Percentiles rank a stretch among this genome's conserved stretches.
Conservation (phyloP, 1,140 invertebrate species). For the Cotesia chilonis region DNA sequence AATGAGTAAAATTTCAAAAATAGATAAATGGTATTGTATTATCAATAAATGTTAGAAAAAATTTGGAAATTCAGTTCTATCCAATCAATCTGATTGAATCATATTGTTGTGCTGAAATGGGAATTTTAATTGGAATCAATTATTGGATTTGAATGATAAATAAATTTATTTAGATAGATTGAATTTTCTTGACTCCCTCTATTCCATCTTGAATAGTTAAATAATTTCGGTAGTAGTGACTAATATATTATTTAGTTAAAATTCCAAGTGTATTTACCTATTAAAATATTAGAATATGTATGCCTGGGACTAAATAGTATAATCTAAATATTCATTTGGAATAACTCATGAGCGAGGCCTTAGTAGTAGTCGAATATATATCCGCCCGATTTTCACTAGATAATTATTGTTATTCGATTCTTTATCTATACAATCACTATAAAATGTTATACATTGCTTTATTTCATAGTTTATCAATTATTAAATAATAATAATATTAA, state of each 20-base stretch:
- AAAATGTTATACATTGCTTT: background rate
- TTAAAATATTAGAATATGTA: background rate
- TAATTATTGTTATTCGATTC: slow-evolving; percentile 35
- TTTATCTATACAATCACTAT: slow-evolving; percentile 23
- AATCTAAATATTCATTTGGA: slow-evolving; percentile 50
- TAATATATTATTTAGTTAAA: slow-evolving; percentile 11
- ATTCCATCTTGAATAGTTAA: slow-evolving; percentile 2
- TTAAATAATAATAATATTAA: background rate
- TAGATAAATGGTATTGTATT: slow-evolving; percentile 24
- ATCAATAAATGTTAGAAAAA: slow-evolving; percentile 24
- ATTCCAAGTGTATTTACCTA: background rate
- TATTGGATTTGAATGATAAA: slow-evolving; percentile 42
- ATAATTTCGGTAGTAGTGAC: background rate
- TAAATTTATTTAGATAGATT: background rate
- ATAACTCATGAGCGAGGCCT: slow-evolving; percentile 65
- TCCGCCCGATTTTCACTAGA: slow-evolving; percentile 58
- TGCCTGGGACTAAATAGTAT: slow-evolving; percentile 56
- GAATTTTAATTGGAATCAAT: slow-evolving; percentile 44
- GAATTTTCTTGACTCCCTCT: background rate
- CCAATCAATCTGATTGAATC: slow-evolving; percentile 22
- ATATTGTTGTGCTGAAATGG: slow-evolving; percentile 42
- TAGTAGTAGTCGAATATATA: slow-evolving; percentile 58
- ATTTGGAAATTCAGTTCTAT: slow-evolving; percentile 24
- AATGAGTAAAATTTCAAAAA: slow-evolving; percentile 2
- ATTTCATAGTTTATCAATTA: slow-evolving; percentile 6